phyloP scores from a whole-genome alignment of 2,797 vertebrate species.

The Pangasius krempfi region DNA sequence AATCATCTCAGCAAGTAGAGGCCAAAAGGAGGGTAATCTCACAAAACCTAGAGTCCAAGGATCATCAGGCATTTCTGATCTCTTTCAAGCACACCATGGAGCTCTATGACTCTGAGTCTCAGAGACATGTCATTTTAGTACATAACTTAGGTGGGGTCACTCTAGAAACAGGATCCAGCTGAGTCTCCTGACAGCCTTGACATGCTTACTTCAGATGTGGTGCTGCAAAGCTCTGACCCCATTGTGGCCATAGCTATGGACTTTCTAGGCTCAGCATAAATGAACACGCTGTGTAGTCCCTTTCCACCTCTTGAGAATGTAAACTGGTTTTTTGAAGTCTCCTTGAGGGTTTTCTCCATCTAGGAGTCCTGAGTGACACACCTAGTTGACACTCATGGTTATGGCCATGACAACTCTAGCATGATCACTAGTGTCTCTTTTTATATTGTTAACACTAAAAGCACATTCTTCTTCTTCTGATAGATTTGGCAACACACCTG shows the following conservation, averaged over 20 bases:
- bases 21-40: neutral
- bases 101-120: neutral
- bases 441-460: neutral
- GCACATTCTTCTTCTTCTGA: neutral
- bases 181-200: neutral
- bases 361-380: neutral
- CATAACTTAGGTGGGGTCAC: neutral
- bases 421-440: neutral
- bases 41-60: neutral
- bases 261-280: neutral
- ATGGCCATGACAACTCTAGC: neutral
- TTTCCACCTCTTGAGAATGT: neutral
- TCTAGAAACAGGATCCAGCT: constrained; percentile 4
- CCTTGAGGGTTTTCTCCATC: neutral
- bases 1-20: neutral
- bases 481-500: neutral
- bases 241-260: neutral
- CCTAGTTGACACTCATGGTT: neutral
- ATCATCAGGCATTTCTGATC: neutral
- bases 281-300: neutral
- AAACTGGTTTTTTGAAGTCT: neutral
- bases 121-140: neutral
- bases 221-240: neutral
- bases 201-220: neutral
- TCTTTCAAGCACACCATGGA: neutral